Conservation (phyloP, 2,888 invertebrate genomes). For the Frankliniella fusca region DNA sequence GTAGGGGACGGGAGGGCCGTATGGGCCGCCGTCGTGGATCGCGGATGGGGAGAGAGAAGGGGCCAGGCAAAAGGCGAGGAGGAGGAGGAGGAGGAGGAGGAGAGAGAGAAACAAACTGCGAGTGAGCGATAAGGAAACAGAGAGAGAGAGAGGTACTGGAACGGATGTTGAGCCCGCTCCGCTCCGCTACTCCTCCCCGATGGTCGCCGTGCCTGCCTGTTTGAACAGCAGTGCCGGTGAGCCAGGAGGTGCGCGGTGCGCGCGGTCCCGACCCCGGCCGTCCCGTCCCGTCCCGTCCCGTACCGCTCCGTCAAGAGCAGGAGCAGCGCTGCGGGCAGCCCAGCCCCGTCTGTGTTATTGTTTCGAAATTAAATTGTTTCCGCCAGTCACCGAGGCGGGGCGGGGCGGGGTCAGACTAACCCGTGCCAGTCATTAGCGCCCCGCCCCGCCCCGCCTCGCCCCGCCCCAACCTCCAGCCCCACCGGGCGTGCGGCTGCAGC, state of each 20-base stretch:
- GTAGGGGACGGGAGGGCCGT: no score
- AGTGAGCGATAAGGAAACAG: no score
- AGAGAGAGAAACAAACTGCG: neutral
- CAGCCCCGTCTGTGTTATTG: neutral
- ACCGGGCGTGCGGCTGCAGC: neutral
- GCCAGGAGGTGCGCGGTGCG: neutral
- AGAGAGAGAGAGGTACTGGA: no score
- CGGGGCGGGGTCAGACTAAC: neutral
- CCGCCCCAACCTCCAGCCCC: no score
- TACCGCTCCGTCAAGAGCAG: no score
- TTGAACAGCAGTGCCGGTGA: neutral
- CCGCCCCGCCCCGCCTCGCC: neutral
- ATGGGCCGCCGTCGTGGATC: neutral
- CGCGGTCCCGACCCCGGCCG: neutral
- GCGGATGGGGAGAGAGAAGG: neutral
- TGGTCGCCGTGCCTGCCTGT: neutral
- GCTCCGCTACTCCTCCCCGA: neutral
- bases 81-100: neutral
- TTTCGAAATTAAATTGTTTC: constrained; percentile 21
- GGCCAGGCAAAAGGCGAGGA: no score
- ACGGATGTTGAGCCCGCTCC: neutral
- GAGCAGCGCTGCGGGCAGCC: neutral
- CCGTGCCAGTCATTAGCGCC: neutral
- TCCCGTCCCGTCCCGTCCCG: neutral
- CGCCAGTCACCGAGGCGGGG: neutral